Percentiles rank a stretch among this genome's conserved stretches.
phyloP scores from a whole-genome alignment of 2,888 invertebrate species.

The Xiphydria camelus region DNA sequence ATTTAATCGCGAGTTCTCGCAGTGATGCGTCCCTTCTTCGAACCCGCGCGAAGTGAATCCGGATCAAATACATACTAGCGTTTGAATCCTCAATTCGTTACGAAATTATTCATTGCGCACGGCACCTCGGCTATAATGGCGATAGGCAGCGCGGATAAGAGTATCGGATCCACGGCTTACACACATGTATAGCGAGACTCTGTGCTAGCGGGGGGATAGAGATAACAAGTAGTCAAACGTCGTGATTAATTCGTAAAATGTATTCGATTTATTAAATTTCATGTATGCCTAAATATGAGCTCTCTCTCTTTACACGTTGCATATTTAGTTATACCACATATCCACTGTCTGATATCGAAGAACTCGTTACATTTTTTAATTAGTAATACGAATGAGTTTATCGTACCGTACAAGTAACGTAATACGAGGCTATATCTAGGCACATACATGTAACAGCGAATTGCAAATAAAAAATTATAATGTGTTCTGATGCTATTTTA shows the following conservation, averaged over 20 bases:
- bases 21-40: no score
- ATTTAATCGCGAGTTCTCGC: no score
- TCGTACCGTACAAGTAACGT: constrained; percentile 46
- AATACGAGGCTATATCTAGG: constrained; percentile 50
- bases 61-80: no score
- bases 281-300: constrained; percentile 57
- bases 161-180: no score
- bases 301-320: no score
- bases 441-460: constrained; percentile 56
- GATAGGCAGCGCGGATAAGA: no score
- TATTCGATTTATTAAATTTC: constrained; percentile 58
- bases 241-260: constrained; percentile 52
- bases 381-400: constrained; percentile 45
- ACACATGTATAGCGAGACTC: no score
- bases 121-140: no score
- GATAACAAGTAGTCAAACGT: not conserved
- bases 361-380: constrained; percentile 52
- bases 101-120: no score
- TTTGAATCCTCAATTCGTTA: no score
- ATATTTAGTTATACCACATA: constrained; percentile 35
- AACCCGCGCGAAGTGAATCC: no score
- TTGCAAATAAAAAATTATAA: constrained; percentile 54
- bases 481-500: constrained; percentile 43
- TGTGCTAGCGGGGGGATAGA: no score
- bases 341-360: constrained; percentile 49